Evolutionary conservation across 2,113 vertebrate genomes (phyloP), one percentile per base, ranked within the genome.

Genomic region (Echinops telfairi): DNA sequence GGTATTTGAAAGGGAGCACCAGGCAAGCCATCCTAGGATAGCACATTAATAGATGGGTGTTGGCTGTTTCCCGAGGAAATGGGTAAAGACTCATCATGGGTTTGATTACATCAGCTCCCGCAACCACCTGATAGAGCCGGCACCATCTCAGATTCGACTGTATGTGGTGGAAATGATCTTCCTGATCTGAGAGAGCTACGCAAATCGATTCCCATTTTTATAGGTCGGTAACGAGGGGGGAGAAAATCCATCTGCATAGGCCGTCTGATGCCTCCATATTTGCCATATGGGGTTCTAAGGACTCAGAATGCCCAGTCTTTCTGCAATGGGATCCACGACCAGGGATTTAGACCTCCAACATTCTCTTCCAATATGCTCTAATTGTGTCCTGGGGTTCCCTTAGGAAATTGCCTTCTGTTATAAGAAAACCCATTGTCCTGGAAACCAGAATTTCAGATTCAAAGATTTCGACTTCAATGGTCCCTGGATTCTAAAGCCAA

Each of bases 371-470:
- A 53, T 23, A 29, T 83, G 9, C n/a, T n/a, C 2, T 70, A 62
- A 64, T 0, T 70, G 3, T 80, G 33, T 8, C 53, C 31, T 79
- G 36, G 3, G 47, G 0, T 68, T 86, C 76, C 31, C 20, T 75
- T 73, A 71, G 70, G 27, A 43, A n/a, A 29, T 88, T 36, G n/a
- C 10, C 75, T 14, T 38, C 10, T 31, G 6, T 73, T 57, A 1
- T 68, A 47, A 83, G 78, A 92, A 94, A 91, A 64, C 38, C 40
- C 10, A 38, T 87, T 76, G 12, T 38, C n/a, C 62, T 43, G 0
- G 14, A 76, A 17, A 86, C 3, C 16, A 89, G 80, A 81, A 89
- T 91, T 86, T 94, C 33, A 82, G 29, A 88, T 78, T 83, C 27
- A 91, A 80, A 23, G 11, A 58, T 82, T 79, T 36, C 70, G 83